Percentiles rank a stretch among this genome's conserved stretches.
Evolutionary conservation across 2,797 vertebrate species (phyloP).

Genomic region (Rhynchonycteris naso): DNA sequence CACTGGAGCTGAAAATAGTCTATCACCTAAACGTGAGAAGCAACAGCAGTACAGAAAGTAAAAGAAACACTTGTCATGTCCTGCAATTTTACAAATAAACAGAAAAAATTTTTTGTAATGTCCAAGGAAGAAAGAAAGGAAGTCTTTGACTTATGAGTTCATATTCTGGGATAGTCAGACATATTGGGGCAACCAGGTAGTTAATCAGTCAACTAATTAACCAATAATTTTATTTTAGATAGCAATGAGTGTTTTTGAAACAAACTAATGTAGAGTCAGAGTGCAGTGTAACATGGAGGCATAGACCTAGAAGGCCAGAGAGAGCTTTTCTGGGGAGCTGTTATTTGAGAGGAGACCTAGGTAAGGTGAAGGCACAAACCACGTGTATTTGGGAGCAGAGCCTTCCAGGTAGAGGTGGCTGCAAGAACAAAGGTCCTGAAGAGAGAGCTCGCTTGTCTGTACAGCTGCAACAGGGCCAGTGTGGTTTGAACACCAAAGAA

Average conservation of each 20-base stretch:
- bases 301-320: background rate
- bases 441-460: background rate
- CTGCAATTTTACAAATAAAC: conserved; percentile 45
- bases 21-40: background rate
- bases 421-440: background rate
- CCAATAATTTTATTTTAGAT: background rate
- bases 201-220: conserved; percentile 8
- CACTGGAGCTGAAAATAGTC: background rate
- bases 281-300: background rate
- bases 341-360: background rate
- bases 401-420: background rate
- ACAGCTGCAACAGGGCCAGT: background rate
- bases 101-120: background rate
- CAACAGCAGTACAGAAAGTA: background rate
- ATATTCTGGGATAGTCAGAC: background rate
- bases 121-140: background rate
- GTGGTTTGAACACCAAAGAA: background rate
- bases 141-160: background rate
- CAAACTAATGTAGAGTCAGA: background rate
- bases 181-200: background rate
- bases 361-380: background rate
- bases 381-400: background rate
- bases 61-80: background rate
- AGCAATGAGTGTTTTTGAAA: background rate
- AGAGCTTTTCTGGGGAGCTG: background rate